phyloP scores from a whole-genome alignment of 2,888 invertebrate genomes.

The Eupithecia vulgata region DNA sequence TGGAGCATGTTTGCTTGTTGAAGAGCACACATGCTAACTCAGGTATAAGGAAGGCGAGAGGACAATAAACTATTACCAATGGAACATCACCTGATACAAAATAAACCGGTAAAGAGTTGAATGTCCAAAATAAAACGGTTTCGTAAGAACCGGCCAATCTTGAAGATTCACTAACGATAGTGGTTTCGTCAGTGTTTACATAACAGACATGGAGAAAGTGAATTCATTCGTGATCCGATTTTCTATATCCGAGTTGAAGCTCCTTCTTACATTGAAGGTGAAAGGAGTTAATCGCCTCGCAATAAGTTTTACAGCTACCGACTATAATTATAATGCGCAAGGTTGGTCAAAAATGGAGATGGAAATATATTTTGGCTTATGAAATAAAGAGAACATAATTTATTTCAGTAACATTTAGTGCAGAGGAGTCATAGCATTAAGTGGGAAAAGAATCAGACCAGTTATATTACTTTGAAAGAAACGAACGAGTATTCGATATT shows the following conservation, averaged over 20 bases:
- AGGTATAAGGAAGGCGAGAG: neutral
- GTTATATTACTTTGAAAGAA: neutral
- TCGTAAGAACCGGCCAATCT: slow-evolving; percentile 44
- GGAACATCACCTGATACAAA: slow-evolving; percentile 1
- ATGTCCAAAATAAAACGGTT: slow-evolving; percentile 37
- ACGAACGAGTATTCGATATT: slow-evolving; percentile 10
- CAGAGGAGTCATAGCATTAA: neutral
- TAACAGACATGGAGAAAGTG: slow-evolving; percentile 49
- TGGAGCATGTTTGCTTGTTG: too few species aligned
- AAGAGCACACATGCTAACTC: too few species aligned
- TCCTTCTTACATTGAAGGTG: slow-evolving; percentile 49
- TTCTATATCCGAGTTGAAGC: slow-evolving; percentile 53
- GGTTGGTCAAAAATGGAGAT: neutral
- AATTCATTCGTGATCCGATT: slow-evolving; percentile 51
- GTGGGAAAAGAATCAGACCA: neutral
- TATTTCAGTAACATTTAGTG: neutral
- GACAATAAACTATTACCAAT: neutral
- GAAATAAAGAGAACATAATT: neutral
- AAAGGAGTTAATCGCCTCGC: slow-evolving; percentile 40
- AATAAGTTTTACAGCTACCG: slow-evolving; percentile 32
- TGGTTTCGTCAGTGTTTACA: slow-evolving; percentile 57
- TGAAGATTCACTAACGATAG: slow-evolving; percentile 53
- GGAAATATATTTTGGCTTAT: neutral
- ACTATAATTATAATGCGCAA: too few species aligned
- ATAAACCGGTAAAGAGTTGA: slow-evolving; percentile 27